phyloP scores from a whole-genome alignment of 1,140 invertebrate genomes.

The Conus ventricosus region DNA sequence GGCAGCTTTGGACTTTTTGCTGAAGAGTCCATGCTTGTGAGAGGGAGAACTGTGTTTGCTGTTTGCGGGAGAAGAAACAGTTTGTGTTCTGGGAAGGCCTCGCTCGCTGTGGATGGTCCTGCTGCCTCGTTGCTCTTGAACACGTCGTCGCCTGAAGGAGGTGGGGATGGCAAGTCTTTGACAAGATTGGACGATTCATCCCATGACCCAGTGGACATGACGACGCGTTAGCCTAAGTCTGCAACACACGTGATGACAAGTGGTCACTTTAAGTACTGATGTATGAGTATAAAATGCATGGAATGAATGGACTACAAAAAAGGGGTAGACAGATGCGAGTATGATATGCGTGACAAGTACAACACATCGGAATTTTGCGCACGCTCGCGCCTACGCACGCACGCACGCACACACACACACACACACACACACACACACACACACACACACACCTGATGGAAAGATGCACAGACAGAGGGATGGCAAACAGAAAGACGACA shows the following conservation, averaged over 20 bases:
- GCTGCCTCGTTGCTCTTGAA: slow-evolving; percentile 36
- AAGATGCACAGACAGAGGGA: neutral
- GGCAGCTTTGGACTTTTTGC: slow-evolving; percentile 51
- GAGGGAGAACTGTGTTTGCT: slow-evolving; percentile 36
- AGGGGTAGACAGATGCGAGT: neutral
- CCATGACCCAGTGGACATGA: slow-evolving; percentile 68
- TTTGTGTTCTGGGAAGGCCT: slow-evolving; percentile 32
- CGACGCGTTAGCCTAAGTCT: slow-evolving; percentile 54
- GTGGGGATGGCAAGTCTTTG: slow-evolving; percentile 60
- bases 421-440: slow-evolving; percentile 14
- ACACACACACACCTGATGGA: neutral
- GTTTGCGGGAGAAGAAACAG: neutral
- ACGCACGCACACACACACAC: slow-evolving; percentile 11
- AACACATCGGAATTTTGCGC: no score
- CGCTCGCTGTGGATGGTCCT: slow-evolving; percentile 21
- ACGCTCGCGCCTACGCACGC: neutral
- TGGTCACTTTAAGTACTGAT: neutral
- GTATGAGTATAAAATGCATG: no score
- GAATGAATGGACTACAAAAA: neutral
- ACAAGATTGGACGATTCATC: slow-evolving; percentile 70
- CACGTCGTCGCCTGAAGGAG: slow-evolving; percentile 46
- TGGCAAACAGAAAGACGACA: no score
- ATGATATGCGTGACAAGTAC: no score
- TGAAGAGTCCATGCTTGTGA: slow-evolving; percentile 29
- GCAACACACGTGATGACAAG: slow-evolving; percentile 38